These are phyloP conservation scores for Platycnemis pennipes DNA, from an alignment of 2,888 invertebrate species.

Conservation along the genomic window DNA sequence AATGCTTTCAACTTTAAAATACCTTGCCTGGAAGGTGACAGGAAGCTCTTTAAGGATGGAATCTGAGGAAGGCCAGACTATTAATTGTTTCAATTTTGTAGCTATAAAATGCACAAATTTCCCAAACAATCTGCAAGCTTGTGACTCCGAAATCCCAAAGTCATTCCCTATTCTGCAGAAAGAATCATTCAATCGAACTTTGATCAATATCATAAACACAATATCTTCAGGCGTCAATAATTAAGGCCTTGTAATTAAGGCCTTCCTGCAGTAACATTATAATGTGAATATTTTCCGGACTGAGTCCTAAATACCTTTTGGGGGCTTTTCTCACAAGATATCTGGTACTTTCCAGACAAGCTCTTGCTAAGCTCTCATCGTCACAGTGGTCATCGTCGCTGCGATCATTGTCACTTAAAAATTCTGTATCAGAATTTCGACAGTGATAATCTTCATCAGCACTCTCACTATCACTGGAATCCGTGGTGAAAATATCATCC, in stretches of 20 bases:
- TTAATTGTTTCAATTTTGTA: background rate
- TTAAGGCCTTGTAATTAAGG: background rate
- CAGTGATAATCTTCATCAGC: background rate
- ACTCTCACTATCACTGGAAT: background rate
- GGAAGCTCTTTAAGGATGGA: too few relatives aligned
- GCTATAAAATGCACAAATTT: background rate
- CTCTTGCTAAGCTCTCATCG: background rate
- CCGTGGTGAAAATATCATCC: background rate
- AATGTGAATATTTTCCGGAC: background rate
- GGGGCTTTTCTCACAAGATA: too few relatives aligned
- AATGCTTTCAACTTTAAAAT: too few relatives aligned
- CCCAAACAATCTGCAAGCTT: background rate
- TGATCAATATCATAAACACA: background rate
- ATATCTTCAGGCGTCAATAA: background rate
- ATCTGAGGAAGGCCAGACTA: background rate
- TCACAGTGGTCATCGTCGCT: background rate
- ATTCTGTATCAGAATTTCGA: background rate
- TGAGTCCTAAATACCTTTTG: too few relatives aligned
- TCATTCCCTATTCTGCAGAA: too few relatives aligned
- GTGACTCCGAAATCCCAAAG: background rate
- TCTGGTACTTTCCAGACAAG: too few relatives aligned
- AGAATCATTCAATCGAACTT: background rate
- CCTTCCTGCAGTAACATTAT: background rate
- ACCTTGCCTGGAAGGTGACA: too few relatives aligned
- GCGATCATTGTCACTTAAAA: background rate